Evolutionary conservation across 2,797 vertebrate species (phyloP).

Genomic region (Malacoraja senta): DNA sequence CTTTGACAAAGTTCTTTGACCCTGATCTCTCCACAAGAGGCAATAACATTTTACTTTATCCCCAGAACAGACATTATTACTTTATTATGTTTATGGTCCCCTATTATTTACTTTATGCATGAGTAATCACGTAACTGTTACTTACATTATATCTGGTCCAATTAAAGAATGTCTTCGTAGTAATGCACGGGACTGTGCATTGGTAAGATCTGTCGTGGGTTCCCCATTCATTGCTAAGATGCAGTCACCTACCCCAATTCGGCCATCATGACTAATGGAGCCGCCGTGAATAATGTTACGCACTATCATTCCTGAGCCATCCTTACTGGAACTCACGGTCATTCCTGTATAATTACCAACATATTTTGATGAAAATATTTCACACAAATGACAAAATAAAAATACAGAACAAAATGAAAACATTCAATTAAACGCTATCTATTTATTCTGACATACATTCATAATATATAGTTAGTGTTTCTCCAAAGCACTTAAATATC

Average conservation of each 20-base stretch:
- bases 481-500: neutral
- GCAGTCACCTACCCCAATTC: slow-evolving; percentile 82
- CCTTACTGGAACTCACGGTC: slow-evolving; percentile 88
- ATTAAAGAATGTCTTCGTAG: slow-evolving; percentile 86
- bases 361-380: neutral
- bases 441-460: neutral
- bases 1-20: neutral
- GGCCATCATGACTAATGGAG: slow-evolving; percentile 84
- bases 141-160: slow-evolving; percentile 83
- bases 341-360: slow-evolving; percentile 65
- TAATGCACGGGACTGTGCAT: slow-evolving; percentile 85
- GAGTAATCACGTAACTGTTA: neutral
- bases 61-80: neutral
- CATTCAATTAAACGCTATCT: neutral
- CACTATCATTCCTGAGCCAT: slow-evolving; percentile 82
- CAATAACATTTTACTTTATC: neutral
- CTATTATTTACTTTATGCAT: neutral
- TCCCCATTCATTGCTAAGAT: slow-evolving; percentile 89
- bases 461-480: neutral
- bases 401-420: neutral
- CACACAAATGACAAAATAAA: slow-evolving; percentile 13
- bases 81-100: too few relatives aligned
- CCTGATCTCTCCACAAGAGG: too few relatives aligned
- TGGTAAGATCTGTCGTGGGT: slow-evolving; percentile 72
- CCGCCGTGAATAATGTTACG: slow-evolving; percentile 89